Base-by-base conservation (phyloP, 2,888 invertebrate genomes). In the Desoria tigrina region DNA sequence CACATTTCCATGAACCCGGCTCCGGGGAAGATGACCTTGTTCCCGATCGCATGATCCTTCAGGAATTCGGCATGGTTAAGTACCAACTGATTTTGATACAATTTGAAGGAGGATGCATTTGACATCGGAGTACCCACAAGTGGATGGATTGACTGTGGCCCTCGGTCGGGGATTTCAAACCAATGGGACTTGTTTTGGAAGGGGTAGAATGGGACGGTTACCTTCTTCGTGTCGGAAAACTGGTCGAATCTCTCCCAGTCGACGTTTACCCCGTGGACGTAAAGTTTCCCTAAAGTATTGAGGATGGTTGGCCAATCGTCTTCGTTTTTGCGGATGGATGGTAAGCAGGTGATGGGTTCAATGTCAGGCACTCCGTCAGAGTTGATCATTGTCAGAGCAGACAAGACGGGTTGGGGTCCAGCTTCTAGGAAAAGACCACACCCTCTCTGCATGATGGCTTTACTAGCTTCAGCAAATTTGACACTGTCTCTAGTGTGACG, bases 341-440 rank as follows among this genome's bases (percentile, higher is more conserved):
- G 68, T 1, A 68, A n/a, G 26, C 59, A 62, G 1, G 18, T 21
- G 3, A 65, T 16, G 16, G 42, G 42, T 4, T 27, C 49, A 4
- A 58, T 4, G 4, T 23, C 23, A 26, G 16, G 23, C 3, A 45
- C 45, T 4, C 18, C 49, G 6, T 42, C 54, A 37, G 45, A 63
- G 53, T 66, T 66, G 6, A 53, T 21, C 50, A 55, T 49, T 18
- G 42, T 42, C 32, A 66, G 21, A 14, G 66, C 66, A 1, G 54
- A 62, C 14, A 70, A 37, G 27, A 70, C 61, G 18, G 62, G 68
- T 37, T 71, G 71, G 11, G 71, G 61, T 26, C 71, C 71, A 14
- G 68, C 49, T 56, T 71, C 71, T 1, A 71, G 28, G 37, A 67
- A 65, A 7, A 63, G 4, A 1, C 16, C 54, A 27, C 50, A 61